Evolutionary conservation across 2,797 vertebrate species (phyloP), one percentile per base, ranked within the genome.

Genomic region (Alexandromys oeconomus): DNA sequence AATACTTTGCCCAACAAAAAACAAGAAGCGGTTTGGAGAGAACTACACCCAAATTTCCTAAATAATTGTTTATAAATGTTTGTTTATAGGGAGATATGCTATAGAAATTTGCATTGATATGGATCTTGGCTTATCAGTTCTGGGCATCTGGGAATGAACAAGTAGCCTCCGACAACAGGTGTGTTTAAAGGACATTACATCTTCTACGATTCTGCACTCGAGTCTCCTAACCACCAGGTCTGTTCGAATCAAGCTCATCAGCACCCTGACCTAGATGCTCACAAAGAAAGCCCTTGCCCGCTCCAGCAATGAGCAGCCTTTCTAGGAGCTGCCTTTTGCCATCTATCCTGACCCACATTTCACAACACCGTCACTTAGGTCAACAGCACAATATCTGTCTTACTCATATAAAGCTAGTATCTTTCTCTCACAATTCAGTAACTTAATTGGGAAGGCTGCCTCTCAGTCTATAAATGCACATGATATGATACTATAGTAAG

Each of bases 181-280:
- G 40, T 1, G 51, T 6, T 63, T 92, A 90, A 81, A 96, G 13
- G 27, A 63, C 6, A 34, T 79, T 54, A 85, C 48, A 93, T 8
- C 57, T 73, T 25, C 12, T 51, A 87, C 37, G 8, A 65, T 9
- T 77, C 76, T 92, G 78, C 57, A 54, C 14, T 31, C n/a, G 34
- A 73, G 40, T 17, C 46, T 81, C 48, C 57, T 89, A 48, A 57
- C 17, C 6, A 27, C 31, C 82, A 17, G 77, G n/a, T 87, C 86
- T 89, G 37, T 90, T 59, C 85, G 73, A 88, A 81, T 19, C 65
- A 79, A 71, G 57, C 54, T 94, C 63, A 67, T 88, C 73, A 79
- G 6, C 51, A 63, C 73, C 69, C 82, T 96, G 93, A 94, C 86
- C 96, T 91, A 91, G n/a, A 95, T 63, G 84, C 37, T 59, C 48